Evolutionary conservation across 2,888 invertebrate species (phyloP).

Genomic region (Xanthorhoe spadicearia): DNA sequence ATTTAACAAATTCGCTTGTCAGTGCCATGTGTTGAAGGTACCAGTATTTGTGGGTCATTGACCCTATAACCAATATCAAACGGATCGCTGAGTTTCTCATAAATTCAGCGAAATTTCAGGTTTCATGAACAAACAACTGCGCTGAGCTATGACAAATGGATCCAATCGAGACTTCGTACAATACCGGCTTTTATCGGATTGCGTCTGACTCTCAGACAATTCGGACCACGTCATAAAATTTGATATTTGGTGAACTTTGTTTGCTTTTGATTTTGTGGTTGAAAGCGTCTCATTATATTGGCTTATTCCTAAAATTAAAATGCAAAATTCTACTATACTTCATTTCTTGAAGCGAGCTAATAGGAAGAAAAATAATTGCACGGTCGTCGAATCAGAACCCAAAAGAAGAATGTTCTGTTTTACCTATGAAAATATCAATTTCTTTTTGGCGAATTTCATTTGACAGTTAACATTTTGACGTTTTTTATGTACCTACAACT

Average conservation of each 20-base stretch:
- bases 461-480: too few species aligned
- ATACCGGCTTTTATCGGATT: neutral
- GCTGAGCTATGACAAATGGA: constrained; percentile 20
- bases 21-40: neutral
- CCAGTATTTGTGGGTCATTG: constrained; percentile 1
- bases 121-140: constrained; percentile 15
- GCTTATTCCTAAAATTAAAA: too few species aligned
- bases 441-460: too few species aligned
- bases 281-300: too few species aligned
- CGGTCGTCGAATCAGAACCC: too few species aligned
- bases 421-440: neutral
- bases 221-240: neutral
- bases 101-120: constrained; percentile 13
- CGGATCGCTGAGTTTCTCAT: constrained; percentile 7
- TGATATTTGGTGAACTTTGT: neutral
- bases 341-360: too few species aligned
- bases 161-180: constrained; percentile 12
- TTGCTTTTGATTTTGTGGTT: neutral
- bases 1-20: constrained; percentile 9
- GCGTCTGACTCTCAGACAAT: constrained; percentile 12
- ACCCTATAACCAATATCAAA: constrained; percentile 9
- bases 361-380: too few species aligned
- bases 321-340: too few species aligned
- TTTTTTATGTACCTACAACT: too few species aligned
- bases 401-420: neutral